Evolutionary conservation across 2,797 vertebrate genomes (phyloP).

Genomic region (Pangasius sanitwongsei): DNA sequence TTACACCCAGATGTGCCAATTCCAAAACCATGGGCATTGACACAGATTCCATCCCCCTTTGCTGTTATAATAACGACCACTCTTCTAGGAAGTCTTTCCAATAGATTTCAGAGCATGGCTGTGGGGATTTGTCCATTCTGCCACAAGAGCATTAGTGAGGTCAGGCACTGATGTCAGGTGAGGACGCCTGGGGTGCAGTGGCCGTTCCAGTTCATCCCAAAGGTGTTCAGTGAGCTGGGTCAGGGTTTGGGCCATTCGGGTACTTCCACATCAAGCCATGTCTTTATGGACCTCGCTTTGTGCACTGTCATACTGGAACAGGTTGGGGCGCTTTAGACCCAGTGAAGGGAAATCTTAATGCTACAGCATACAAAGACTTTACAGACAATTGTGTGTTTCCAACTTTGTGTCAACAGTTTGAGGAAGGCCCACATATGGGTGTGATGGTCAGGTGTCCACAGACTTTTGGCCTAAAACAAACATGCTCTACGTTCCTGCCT

Average conservation of each 20-base stretch:
- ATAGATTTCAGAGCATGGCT: neutral
- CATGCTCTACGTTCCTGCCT: neutral
- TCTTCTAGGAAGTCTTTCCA: neutral
- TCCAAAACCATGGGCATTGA: neutral
- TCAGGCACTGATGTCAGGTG: neutral
- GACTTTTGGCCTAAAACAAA: conserved; percentile 1
- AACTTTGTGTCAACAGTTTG: neutral
- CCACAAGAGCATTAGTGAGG: neutral
- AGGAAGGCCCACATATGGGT: neutral
- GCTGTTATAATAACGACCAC: neutral
- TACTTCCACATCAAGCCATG: neutral
- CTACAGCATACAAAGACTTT: neutral
- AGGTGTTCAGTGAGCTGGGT: neutral
- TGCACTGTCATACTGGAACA: neutral
- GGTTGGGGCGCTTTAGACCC: neutral
- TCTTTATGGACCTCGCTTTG: neutral
- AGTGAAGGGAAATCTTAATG: neutral
- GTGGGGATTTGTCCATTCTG: neutral
- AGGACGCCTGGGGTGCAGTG: neutral
- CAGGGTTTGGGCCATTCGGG: neutral
- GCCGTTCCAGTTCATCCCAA: neutral
- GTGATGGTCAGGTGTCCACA: neutral
- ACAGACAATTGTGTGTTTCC: neutral
- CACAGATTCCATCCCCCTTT: neutral
- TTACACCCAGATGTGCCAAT: neutral